Evolutionary conservation across 2,113 vertebrate genomes (phyloP).

Genomic region (Diadophis punctatus): DNA sequence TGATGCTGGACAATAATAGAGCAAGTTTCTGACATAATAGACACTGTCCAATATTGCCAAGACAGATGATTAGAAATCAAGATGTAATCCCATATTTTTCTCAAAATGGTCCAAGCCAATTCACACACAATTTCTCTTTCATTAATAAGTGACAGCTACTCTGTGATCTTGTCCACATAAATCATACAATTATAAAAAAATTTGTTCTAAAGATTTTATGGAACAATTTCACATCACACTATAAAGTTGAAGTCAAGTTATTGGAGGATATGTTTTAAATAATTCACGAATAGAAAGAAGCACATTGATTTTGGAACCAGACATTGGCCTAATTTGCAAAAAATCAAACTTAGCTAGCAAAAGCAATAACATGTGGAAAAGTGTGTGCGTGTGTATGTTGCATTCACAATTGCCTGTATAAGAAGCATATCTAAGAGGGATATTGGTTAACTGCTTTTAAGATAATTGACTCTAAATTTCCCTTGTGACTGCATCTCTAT

Average conservation of each 20-base stretch:
- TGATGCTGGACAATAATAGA: background rate
- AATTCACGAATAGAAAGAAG: background rate
- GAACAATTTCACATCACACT: background rate
- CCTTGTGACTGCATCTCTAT: background rate
- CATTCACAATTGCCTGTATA: background rate
- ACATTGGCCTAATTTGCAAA: background rate
- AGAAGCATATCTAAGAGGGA: background rate
- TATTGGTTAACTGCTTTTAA: background rate
- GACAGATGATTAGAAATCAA: background rate
- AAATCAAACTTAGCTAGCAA: background rate
- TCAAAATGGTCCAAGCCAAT: background rate
- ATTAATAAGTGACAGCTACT: background rate
- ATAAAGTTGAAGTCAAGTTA: background rate
- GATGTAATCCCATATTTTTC: background rate
- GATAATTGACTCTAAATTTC: background rate
- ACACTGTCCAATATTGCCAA: background rate
- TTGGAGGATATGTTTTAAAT: conserved; percentile 8
- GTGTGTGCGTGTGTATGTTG: background rate
- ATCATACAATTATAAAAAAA: background rate
- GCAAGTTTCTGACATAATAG: background rate
- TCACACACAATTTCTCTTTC: background rate
- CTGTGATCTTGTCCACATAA: background rate
- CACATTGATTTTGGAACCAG: background rate
- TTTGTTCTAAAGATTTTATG: background rate
- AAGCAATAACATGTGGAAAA: background rate